Base-by-base conservation (phyloP, 2,888 invertebrate species). In the Lapara coniferarum region DNA sequence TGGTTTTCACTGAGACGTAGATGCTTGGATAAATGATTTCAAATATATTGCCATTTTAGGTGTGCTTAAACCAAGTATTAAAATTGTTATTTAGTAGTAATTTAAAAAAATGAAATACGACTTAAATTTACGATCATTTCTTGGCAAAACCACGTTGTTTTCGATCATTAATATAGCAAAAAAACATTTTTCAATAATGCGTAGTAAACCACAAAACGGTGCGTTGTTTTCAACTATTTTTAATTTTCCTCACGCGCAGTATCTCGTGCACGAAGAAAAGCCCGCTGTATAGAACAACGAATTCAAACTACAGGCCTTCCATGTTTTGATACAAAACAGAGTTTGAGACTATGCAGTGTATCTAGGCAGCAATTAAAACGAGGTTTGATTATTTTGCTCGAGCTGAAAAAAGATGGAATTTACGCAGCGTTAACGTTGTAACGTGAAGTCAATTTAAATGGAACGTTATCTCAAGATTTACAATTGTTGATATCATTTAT, bases 281-380 rank as follows among this genome's bases (percentile, higher is more conserved):
- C 51, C 46, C 12, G 25, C 13, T 66, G 13, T 14, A 8, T 3
- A 37, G 37, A 57, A 30, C 16, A 6, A n/a, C 16, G 49, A 46
- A 56, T 56, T n/a, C 8, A 55, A 56, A 52, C 30, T 12, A 44
- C 13, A 56, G 25, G 19, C 66, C 44, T 66, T 52, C 2, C 49
- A 16, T 1, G 44, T 25, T 69, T 51, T 46, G 52, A 19, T 44
- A 37, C 78, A 78, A 77, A 74, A 72, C 69, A 74, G 70, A 70
- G 74, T 72, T 78, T 86, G 86, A 89, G 79, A 79, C 77, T 87
- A 81, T 82, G 86, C 88, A 89, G 86, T 71, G 75, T 82, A 81
- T 80, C 81, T 80, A 83, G 82, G 77, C 84, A 87, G 88, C 88
- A 89, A 91, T 91, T 87, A 90, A 88, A 85, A 78, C 74, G 71